Conservation (phyloP, 2,888 invertebrate species). For the Zygogramma bicolorata region DNA sequence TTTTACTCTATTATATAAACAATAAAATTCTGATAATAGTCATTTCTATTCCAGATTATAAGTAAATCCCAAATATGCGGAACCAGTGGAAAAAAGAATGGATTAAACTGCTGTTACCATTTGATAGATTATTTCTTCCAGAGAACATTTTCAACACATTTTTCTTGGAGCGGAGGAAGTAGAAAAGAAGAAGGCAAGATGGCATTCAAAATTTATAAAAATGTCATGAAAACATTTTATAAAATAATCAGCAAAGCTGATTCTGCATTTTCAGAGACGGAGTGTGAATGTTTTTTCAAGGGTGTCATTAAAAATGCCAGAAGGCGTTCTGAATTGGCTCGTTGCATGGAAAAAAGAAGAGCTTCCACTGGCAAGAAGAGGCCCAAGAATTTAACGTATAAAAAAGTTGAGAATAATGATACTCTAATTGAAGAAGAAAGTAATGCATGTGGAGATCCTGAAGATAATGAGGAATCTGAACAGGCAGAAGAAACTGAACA, state of each 20-base stretch:
- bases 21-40: too few species aligned
- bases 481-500: not conserved
- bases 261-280: constrained; percentile 28
- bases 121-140: constrained; percentile 41
- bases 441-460: not conserved
- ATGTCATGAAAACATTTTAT: constrained; percentile 38
- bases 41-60: too few species aligned
- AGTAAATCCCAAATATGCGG: constrained; percentile 27
- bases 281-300: constrained; percentile 44
- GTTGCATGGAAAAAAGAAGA: not conserved
- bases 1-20: too few species aligned
- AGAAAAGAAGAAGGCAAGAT: constrained; percentile 39
- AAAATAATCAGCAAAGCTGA: constrained; percentile 30
- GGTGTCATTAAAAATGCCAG: constrained; percentile 32
- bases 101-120: constrained; percentile 34
- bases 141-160: constrained; percentile 41
- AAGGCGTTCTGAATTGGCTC: constrained; percentile 15
- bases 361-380: constrained; percentile 23
- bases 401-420: not conserved
- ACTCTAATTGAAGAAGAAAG: not conserved
- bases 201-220: constrained; percentile 40
- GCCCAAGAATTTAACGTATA: constrained; percentile 6
- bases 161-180: constrained; percentile 43
- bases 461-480: not conserved
- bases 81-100: constrained; percentile 28